Conservation (phyloP, 1,140 invertebrate species). For the Drosophila athabasca region DNA sequence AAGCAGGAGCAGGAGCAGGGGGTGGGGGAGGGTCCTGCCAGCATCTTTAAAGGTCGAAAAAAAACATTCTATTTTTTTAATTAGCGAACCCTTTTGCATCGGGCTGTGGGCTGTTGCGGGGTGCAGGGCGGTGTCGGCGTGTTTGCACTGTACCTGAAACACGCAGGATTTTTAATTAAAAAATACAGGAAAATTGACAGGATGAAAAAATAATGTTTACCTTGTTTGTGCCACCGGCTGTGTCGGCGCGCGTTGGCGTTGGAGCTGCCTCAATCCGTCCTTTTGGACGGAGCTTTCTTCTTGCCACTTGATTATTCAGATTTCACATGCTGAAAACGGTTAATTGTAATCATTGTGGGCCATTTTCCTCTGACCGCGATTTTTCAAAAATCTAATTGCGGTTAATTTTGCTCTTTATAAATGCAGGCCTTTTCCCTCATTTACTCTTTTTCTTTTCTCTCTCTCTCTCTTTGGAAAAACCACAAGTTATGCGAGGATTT, state of each 20-base stretch:
- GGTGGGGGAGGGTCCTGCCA: background rate
- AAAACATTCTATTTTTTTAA: constrained; percentile 61
- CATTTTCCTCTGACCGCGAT: constrained; percentile 34
- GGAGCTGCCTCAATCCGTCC: background rate
- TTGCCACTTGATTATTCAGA: constrained; percentile 40
- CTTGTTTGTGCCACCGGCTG: constrained; percentile 4
- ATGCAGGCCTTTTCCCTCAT: constrained; percentile 25
- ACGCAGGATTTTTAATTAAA: constrained; percentile 70
- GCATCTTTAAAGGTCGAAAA: constrained; percentile 46
- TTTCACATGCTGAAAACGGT: constrained; percentile 23
- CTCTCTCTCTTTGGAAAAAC: background rate
- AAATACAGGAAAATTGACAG: constrained; percentile 56
- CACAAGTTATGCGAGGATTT: constrained; percentile 36
- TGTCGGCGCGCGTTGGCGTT: constrained; percentile 15
- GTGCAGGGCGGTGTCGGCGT: constrained; percentile 16
- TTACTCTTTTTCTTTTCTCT: constrained; percentile 1
- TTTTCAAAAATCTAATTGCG: constrained; percentile 62
- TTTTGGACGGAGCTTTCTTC: constrained; percentile 24
- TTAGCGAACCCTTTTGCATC: constrained; percentile 51
- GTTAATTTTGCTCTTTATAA: constrained; percentile 52
- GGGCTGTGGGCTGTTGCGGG: background rate
- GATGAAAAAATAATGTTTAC: constrained; percentile 53
- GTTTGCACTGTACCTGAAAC: constrained; percentile 37
- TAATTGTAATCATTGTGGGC: constrained; percentile 25
- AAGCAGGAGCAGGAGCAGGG: no score